Percentiles rank a stretch among this genome's conserved stretches.
Conservation (phyloP, 2,888 invertebrate genomes). For the Cyclophora punctaria region DNA sequence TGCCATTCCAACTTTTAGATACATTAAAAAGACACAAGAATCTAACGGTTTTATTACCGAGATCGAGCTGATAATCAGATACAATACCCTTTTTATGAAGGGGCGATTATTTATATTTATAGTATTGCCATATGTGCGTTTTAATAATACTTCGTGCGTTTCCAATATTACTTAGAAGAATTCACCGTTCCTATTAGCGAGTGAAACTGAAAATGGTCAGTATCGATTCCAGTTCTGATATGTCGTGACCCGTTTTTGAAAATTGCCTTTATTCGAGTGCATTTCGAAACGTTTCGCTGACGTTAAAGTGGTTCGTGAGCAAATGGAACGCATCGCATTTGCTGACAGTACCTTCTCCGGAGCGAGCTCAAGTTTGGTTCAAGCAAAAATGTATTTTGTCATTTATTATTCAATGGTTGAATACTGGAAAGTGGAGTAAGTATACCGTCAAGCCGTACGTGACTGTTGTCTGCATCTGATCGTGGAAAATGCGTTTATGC, state of each 20-base stretch:
- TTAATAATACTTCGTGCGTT: too few species aligned
- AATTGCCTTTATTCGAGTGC: conserved; percentile 23
- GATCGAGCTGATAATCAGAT: background rate
- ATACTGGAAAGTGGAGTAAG: conserved; percentile 62
- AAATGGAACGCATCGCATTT: conserved; percentile 26
- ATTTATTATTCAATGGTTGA: conserved; percentile 65
- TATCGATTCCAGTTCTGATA: background rate
- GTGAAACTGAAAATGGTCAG: too few species aligned
- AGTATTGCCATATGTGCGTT: too few species aligned
- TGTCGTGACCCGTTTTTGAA: conserved; percentile 17
- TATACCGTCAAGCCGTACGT: conserved; percentile 59
- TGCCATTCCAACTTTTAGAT: conserved; percentile 25
- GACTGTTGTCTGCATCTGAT: conserved; percentile 49
- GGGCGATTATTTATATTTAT: too few species aligned
- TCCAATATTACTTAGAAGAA: too few species aligned
- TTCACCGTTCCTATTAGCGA: too few species aligned
- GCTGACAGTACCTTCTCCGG: conserved; percentile 22
- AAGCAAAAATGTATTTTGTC: conserved; percentile 49
- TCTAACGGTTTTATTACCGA: background rate
- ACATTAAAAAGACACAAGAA: conserved; percentile 10
- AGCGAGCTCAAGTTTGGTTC: conserved; percentile 11
- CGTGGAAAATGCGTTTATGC: conserved; percentile 40
- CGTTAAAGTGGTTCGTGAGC: conserved; percentile 28
- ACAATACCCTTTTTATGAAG: too few species aligned
- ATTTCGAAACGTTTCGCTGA: conserved; percentile 18